Conservation (phyloP, 2,113 vertebrate genomes). For the Catharus bicknelli region DNA sequence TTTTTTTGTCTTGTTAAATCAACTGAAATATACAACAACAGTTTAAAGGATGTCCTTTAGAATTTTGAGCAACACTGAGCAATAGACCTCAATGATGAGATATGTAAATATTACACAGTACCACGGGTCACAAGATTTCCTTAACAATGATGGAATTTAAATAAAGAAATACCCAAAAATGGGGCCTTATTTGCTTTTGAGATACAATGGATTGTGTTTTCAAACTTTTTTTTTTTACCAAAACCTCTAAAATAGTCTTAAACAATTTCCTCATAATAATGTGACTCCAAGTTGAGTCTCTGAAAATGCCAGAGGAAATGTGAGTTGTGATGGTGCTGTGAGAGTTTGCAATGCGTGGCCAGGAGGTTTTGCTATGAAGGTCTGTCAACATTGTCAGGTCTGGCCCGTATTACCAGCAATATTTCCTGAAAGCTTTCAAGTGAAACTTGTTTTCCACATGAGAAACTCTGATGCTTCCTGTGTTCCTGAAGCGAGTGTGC, state of each 20-base stretch:
- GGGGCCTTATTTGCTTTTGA: neutral
- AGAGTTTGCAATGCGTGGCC: neutral
- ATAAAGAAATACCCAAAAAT: neutral
- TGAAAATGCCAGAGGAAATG: neutral
- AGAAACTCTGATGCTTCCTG: neutral
- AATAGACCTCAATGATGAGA: neutral
- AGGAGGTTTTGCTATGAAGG: neutral
- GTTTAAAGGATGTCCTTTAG: neutral
- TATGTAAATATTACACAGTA: neutral
- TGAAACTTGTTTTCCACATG: slow-evolving; percentile 21
- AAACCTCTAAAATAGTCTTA: neutral
- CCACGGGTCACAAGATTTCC: neutral
- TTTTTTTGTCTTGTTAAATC: neutral
- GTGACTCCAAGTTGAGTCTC: neutral
- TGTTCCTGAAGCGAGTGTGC: neutral
- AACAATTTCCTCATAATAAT: neutral
- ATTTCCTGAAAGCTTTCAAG: slow-evolving; percentile 20
- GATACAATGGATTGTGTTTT: neutral
- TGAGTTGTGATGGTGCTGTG: neutral
- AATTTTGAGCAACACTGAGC: neutral
- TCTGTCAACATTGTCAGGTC: neutral
- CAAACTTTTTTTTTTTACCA: neutral
- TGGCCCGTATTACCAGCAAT: neutral
- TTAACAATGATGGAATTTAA: neutral
- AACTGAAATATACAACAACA: neutral